These are phyloP conservation scores for Manis pentadactyla DNA, from an alignment of 2,797 vertebrate genomes.

Conservation along the genomic window DNA sequence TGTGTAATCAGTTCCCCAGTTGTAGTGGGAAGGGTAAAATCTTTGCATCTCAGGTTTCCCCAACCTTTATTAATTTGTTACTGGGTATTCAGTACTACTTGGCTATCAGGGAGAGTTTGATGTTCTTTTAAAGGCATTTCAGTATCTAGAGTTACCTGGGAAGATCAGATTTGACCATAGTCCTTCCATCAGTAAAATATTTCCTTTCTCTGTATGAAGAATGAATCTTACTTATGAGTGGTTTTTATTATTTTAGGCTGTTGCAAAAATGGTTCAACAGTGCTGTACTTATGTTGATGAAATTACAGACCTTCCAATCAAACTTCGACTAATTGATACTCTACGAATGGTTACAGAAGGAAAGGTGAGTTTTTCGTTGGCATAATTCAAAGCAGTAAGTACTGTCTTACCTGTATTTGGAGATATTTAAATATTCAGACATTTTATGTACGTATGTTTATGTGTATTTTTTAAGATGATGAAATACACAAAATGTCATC, in stretches of 20 bases:
- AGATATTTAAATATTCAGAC: background rate
- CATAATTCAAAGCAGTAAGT: background rate
- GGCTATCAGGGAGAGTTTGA: background rate
- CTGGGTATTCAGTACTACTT: background rate
- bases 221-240: constrained; percentile 53
- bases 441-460: background rate
- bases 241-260: constrained; percentile 90
- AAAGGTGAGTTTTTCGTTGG: constrained; percentile 90
- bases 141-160: background rate
- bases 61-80: background rate
- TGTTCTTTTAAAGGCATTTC: background rate
- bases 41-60: background rate
- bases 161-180: background rate
- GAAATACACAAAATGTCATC: background rate
- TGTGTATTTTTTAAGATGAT: background rate
- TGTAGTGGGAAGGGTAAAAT: background rate
- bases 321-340: constrained; percentile 96
- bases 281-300: constrained; percentile 97
- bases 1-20: background rate
- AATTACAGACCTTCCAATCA: constrained; percentile 94
- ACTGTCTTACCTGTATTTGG: background rate
- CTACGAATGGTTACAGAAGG: constrained; percentile 98
- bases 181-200: background rate
- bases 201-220: background rate
- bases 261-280: constrained; percentile 99